A percentile compares a stretch with the other conserved stretches of the same genome.
phyloP scores from a whole-genome alignment of 2,797 vertebrate species.

The Protosalanx chinensis region DNA sequence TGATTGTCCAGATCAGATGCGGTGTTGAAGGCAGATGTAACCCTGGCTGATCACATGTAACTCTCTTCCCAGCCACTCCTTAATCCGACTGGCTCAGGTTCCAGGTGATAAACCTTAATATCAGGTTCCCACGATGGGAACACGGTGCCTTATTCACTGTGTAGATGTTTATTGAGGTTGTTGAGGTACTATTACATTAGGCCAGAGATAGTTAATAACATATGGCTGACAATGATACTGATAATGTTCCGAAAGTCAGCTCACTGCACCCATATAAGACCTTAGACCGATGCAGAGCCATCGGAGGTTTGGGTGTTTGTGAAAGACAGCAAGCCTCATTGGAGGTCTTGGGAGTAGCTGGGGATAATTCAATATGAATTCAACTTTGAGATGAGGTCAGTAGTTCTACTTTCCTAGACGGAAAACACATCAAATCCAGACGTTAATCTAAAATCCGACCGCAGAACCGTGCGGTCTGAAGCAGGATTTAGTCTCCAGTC shows the following conservation, averaged over 20 bases:
- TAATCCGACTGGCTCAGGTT: not conserved
- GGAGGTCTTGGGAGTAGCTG: not conserved
- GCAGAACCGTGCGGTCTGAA: no score
- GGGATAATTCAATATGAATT: no score
- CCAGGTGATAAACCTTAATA: no score
- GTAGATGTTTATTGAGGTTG: not conserved
- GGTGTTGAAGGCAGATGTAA: conserved; percentile 10
- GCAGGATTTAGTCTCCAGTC: no score
- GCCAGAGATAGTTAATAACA: not conserved
- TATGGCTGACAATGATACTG: not conserved
- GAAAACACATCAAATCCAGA: no score
- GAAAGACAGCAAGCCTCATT: not conserved
- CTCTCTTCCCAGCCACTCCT: conserved; percentile 28
- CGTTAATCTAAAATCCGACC: no score
- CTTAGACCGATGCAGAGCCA: not conserved
- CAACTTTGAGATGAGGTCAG: no score
- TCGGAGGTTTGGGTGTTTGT: not conserved
- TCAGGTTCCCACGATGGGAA: no score
- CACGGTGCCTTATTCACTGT: no score
- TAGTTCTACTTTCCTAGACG: no score
- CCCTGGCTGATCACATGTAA: conserved; percentile 16
- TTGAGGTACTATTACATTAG: not conserved
- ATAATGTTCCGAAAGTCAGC: not conserved
- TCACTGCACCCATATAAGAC: not conserved
- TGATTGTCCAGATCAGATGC: conserved; percentile 58